Conservation (phyloP, 2,113 vertebrate genomes). For the Piprites chloris region DNA sequence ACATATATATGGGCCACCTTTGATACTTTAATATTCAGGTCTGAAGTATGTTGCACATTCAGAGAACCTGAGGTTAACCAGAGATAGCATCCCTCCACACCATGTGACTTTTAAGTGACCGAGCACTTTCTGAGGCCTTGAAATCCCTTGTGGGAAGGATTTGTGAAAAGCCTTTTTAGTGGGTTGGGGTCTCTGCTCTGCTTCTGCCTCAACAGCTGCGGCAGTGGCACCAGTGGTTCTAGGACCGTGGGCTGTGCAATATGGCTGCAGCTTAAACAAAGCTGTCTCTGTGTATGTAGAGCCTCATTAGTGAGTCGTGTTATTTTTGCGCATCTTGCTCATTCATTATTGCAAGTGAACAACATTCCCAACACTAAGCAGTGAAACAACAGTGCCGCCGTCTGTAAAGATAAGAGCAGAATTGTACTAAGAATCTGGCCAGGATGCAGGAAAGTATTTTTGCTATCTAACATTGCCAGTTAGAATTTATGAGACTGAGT, state of each 20-base stretch:
- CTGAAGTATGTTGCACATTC: neutral
- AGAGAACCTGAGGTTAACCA: neutral
- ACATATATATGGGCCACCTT: fast-evolving
- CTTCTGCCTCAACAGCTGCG: neutral
- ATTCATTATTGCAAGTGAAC: neutral
- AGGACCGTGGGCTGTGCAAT: fast-evolving
- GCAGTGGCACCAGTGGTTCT: neutral
- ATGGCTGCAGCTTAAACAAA: neutral
- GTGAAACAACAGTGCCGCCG: neutral
- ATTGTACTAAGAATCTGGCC: neutral
- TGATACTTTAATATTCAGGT: neutral
- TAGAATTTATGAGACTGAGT: neutral
- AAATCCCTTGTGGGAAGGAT: neutral
- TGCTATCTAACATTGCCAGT: neutral
- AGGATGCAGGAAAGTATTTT: neutral
- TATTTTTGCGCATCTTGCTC: neutral
- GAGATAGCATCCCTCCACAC: neutral
- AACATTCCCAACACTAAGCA: neutral
- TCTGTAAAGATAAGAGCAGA: neutral
- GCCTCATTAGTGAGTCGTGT: neutral
- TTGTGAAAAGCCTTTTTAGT: neutral
- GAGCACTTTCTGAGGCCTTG: neutral
- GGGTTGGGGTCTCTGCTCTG: neutral
- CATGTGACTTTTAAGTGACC: neutral
- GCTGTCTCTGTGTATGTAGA: neutral